A percentile compares a stretch with the other conserved stretches of the same genome.
phyloP scores from a whole-genome alignment of 2,113 vertebrate species.

The Eleginops maclovinus region DNA sequence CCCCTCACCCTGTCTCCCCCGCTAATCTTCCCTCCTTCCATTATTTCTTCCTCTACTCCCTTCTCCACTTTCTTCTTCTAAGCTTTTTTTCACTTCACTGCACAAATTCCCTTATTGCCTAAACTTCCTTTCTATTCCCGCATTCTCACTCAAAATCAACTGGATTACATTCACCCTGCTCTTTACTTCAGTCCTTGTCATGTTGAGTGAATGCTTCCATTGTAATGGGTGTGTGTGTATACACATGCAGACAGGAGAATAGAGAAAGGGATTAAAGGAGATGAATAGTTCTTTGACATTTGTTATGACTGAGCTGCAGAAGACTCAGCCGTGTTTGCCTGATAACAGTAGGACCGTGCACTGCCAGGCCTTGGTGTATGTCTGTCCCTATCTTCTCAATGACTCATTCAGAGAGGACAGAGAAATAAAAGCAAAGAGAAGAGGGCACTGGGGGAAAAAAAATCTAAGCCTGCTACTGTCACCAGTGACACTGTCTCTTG shows the following conservation, averaged over 20 bases:
- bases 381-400: constrained; percentile 63
- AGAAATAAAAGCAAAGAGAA: constrained; percentile 54
- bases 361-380: constrained; percentile 57
- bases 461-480: constrained; percentile 58
- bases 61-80: background rate
- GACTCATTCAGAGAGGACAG: constrained; percentile 71
- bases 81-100: background rate
- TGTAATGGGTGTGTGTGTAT: constrained; percentile 27
- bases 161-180: constrained; percentile 23
- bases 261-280: constrained; percentile 58
- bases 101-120: constrained; percentile 29
- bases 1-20: background rate
- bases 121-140: constrained; percentile 14
- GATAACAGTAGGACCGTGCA: constrained; percentile 56
- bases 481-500: constrained; percentile 54
- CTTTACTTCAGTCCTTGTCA: constrained; percentile 14
- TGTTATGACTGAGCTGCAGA: constrained; percentile 70
- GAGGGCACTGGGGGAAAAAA: constrained; percentile 16
- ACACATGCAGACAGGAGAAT: constrained; percentile 23
- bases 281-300: constrained; percentile 73
- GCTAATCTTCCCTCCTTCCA: background rate
- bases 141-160: constrained; percentile 11
- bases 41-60: background rate
- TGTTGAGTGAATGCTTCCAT: constrained; percentile 35
- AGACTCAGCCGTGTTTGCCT: constrained; percentile 35